These are phyloP conservation scores for Temnothorax rugatulus DNA, from an alignment of 2,888 invertebrate genomes.

Conservation along the genomic window DNA sequence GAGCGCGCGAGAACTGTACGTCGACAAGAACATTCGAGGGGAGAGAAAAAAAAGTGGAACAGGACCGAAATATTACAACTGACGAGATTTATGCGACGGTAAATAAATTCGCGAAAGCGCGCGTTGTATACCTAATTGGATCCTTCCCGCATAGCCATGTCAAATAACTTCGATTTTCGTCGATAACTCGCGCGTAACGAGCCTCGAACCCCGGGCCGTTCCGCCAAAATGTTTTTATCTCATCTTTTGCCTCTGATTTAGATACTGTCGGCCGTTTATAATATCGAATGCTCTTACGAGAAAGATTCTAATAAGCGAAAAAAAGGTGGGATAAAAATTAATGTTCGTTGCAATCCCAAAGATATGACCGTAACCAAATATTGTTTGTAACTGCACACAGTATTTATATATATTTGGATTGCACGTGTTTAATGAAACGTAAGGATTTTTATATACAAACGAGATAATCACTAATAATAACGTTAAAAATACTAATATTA, in stretches of 20 bases:
- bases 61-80: slow-evolving; percentile 72
- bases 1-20: slow-evolving; percentile 58
- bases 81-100: slow-evolving; percentile 71
- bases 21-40: slow-evolving; percentile 62
- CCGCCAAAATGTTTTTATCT: slow-evolving; percentile 44
- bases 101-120: slow-evolving; percentile 65
- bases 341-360: background rate
- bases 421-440: background rate
- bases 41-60: slow-evolving; percentile 1
- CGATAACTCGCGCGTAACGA: slow-evolving; percentile 61
- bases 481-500: background rate
- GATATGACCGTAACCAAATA: background rate
- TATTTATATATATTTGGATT: background rate
- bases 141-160: slow-evolving; percentile 47
- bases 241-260: slow-evolving; percentile 30
- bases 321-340: background rate
- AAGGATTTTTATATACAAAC: background rate
- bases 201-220: slow-evolving; percentile 11
- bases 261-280: slow-evolving; percentile 12
- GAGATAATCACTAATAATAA: background rate
- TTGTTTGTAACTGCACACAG: background rate
- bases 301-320: background rate
- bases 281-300: background rate
- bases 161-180: slow-evolving; percentile 56
- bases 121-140: slow-evolving; percentile 67